A percentile compares a stretch with the other conserved stretches of the same genome.
Evolutionary conservation across 2,797 vertebrate species (phyloP).

Genomic region (Pyrocephalus nanus): DNA sequence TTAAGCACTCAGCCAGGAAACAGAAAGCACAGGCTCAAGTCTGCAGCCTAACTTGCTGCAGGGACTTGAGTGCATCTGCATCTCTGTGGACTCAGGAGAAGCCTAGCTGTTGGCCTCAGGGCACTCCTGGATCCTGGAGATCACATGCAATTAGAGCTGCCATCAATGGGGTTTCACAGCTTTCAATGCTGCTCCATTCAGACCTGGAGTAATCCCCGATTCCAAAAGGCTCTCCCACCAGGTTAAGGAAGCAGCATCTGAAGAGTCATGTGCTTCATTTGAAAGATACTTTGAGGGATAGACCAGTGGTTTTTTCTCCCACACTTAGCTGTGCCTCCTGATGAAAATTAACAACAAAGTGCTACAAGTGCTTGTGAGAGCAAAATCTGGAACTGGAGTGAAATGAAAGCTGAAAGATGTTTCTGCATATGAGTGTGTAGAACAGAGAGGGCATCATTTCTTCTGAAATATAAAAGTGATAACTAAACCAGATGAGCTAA

Average conservation of each 20-base stretch:
- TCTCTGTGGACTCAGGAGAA: background rate
- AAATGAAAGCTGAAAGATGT: background rate
- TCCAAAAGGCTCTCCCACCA: background rate
- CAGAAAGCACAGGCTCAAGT: background rate
- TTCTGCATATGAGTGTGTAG: background rate
- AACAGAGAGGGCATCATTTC: background rate
- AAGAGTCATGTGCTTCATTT: background rate
- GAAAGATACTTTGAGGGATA: background rate
- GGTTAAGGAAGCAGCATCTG: background rate
- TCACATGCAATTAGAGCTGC: background rate
- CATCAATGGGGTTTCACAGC: background rate
- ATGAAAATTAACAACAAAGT: background rate
- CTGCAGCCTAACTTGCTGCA: background rate
- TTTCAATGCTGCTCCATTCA: background rate
- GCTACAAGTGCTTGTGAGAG: background rate
- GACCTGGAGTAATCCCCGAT: background rate
- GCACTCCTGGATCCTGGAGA: background rate
- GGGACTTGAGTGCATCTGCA: background rate
- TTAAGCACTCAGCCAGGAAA: background rate
- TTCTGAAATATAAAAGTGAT: background rate
- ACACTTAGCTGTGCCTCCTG: background rate
- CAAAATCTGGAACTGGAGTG: background rate
- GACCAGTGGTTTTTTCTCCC: background rate
- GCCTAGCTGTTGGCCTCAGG: background rate
- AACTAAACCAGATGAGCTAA: background rate